Conservation (phyloP, 2,888 invertebrate species). For the Tipula confusa region DNA sequence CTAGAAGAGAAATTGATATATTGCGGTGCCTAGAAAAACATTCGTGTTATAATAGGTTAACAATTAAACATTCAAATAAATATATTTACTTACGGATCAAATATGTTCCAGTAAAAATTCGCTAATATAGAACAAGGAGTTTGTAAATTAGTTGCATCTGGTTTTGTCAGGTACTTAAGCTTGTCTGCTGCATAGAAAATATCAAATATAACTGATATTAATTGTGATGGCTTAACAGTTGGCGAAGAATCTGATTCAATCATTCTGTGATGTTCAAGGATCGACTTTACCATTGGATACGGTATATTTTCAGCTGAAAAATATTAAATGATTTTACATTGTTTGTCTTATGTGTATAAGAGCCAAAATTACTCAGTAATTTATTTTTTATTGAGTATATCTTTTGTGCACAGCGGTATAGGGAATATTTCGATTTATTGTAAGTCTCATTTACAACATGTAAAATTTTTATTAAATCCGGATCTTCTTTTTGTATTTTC, state of each 20-base stretch:
- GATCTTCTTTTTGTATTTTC: not conserved
- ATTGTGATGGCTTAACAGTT: constrained; percentile 45
- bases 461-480: not conserved
- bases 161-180: constrained; percentile 44
- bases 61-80: not conserved
- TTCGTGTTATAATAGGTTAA: not conserved
- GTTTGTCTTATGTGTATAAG: not conserved
- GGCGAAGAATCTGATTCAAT: constrained; percentile 41
- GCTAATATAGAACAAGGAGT: constrained; percentile 42
- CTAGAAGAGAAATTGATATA: constrained; percentile 45
- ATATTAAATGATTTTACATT: not conserved
- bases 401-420: constrained; percentile 48
- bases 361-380: constrained; percentile 43
- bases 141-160: constrained; percentile 40
- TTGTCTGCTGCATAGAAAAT: constrained; percentile 48
- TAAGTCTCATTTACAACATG: not conserved
- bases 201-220: constrained; percentile 47
- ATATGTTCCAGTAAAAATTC: constrained; percentile 49
- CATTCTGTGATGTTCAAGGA: constrained; percentile 45
- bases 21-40: constrained; percentile 41
- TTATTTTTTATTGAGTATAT: constrained; percentile 44
- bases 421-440: constrained; percentile 42
- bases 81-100: constrained; percentile 44
- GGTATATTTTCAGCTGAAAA: constrained; percentile 45
- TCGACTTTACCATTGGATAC: constrained; percentile 45